Base-by-base conservation (phyloP, 2,797 vertebrate genomes). In the Rhinichthys osculus region DNA sequence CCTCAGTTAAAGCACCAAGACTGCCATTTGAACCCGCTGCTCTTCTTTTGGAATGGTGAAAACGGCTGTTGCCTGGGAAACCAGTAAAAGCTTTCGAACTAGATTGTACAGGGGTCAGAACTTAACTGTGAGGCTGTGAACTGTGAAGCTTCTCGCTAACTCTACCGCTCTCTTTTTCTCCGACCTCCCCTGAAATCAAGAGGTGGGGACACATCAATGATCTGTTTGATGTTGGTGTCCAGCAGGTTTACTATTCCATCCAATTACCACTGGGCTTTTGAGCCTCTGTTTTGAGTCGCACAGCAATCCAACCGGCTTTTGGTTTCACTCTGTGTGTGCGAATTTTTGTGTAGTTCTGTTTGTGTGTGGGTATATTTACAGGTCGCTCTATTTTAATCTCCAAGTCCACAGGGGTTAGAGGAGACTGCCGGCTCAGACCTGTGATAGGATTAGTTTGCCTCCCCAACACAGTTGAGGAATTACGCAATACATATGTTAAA, bases 141-240 rank as follows among this genome's bases (percentile, higher is more conserved):
- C 62, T 66, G 62, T 33, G 62, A 83, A 67, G 82, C 81, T 50
- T 86, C 70, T 74, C 69, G n/a, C 70, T 86, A 50, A 50, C 85
- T 81, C 62, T 73, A 33, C 27, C 33, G 33, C 76, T 80, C 19
- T 54, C 14, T 81, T 52, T 66, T 76, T 50, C 70, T 76, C 57
- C 19, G 7, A 52, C 70, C 57, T 81, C 69, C 57, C n/a, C 19
- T 81, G 78, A 67, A 54, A 86, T 69, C 44, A 74, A 69, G 71
- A 86, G 79, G 85, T 82, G 78, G 79, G 54, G 57, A 82, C 64
- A 76, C 62, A 76, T 82, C 85, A 86, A 69, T 86, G 85, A 67
- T 81, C 30, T 70, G 85, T 86, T 86, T 86, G 79, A 86, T 82
- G 79, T 59, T 44, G 47, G 64, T 82, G 78, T 81, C 79, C 71